Percentiles rank a stretch among this genome's conserved stretches.
Conservation (phyloP, 2,113 vertebrate genomes). For the Hippocampus abdominalis region DNA sequence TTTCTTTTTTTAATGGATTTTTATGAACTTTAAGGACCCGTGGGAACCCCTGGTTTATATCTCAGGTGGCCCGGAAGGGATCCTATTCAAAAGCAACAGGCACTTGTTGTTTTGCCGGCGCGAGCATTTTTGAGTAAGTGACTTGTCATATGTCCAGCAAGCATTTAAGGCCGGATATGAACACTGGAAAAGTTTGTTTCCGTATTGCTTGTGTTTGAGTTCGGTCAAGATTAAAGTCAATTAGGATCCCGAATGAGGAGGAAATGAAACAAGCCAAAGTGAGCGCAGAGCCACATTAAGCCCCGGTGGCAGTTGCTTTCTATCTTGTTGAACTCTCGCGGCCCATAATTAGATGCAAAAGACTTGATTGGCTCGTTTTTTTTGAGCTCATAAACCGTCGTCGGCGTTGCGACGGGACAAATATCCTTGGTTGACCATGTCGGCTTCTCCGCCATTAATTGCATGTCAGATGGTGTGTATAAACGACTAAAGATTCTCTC, state of each 20-base stretch:
- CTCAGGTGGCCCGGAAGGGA: too few relatives aligned
- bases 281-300: not conserved
- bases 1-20: too few relatives aligned
- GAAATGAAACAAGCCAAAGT: not conserved
- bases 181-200: not conserved
- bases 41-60: too few relatives aligned
- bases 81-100: too few relatives aligned
- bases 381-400: slow-evolving; percentile 32
- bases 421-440: too few relatives aligned
- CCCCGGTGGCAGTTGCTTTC: not conserved
- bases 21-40: too few relatives aligned
- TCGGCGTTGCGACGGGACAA: not conserved
- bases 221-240: not conserved
- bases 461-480: slow-evolving; percentile 45
- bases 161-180: too few relatives aligned
- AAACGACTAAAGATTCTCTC: slow-evolving; percentile 58
- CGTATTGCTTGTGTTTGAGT: too few relatives aligned
- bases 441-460: slow-evolving; percentile 64
- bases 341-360: slow-evolving; percentile 29
- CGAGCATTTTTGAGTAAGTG: too few relatives aligned
- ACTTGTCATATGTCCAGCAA: too few relatives aligned
- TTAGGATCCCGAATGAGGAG: not conserved
- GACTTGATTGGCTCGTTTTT: slow-evolving; percentile 19
- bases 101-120: too few relatives aligned
- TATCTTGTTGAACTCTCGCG: slow-evolving; percentile 1